Base-by-base conservation (phyloP, 1,140 invertebrate species). In the Sogatella furcifera region DNA sequence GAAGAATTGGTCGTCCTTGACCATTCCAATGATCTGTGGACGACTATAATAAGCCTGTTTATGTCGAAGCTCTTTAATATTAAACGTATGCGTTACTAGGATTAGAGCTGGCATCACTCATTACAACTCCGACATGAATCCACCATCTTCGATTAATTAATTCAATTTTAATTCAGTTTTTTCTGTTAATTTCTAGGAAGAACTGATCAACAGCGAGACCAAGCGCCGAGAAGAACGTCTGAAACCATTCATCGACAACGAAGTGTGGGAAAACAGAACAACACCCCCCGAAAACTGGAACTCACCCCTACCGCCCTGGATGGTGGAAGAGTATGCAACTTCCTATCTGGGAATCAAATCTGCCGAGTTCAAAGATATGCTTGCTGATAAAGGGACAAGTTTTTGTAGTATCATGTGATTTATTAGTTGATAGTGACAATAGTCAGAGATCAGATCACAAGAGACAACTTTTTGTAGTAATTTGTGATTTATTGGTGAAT, bases 251-350 rank as follows among this genome's bases (percentile, higher is more conserved):
- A 81, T 80, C 64, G 68, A 67, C 14, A 94, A 95, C 73, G 76
- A 86, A 69, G 78, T 85, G 15, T 95, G 91, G 92, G 75, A 83
- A 66, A 85, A 81, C 68, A 76, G 91, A 53, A 75, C 79, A n/a
- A 65, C 74, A 57, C 90, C 90, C 8, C 90, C 90, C 5, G 69
- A 74, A 61, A 83, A 91, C 70, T 95, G 90, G 90, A 80, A 83
- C 63, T 77, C 76, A 60, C 86, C 87, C 5, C 70, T 94, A 62
- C 90, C 90, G 6, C 81, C 87, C 21, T 85, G 83, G 80, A 74
- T 90, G 69, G 66, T 73, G 19, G 80, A 89, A 65, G 74, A 80
- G 67, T 80, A 84, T 63, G 75, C 85, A 65, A 76, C 80, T 59
- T 80, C 84, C 11, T 89, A 80, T 73, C 76, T 91, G 54, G 75